A percentile compares a stretch with the other conserved stretches of the same genome.
phyloP scores from a whole-genome alignment of 2,888 invertebrate species.

The Eristalis pertinax region DNA sequence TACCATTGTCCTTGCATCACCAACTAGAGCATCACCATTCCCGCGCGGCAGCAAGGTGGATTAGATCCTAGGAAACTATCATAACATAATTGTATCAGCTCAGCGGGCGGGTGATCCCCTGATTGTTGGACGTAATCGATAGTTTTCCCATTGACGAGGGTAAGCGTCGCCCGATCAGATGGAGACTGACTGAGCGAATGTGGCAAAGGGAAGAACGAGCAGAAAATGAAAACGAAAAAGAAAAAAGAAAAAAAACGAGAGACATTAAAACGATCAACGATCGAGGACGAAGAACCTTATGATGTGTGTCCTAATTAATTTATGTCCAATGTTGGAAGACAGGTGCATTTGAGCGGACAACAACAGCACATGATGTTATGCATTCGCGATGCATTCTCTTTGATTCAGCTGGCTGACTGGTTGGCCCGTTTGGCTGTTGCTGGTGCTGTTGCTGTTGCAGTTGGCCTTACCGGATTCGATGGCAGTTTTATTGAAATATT shows the following conservation, averaged over 20 bases:
- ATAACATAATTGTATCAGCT: conserved; percentile 70
- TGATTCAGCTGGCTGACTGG: conserved; percentile 55
- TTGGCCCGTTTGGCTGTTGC: no score
- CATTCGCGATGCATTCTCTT: conserved; percentile 66
- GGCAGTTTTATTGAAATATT: conserved; percentile 67
- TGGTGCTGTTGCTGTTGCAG: no score
- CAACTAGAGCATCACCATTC: conserved; percentile 4
- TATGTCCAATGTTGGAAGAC: conserved; percentile 68
- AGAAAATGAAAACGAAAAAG: not conserved
- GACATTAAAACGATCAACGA: conserved; percentile 34
- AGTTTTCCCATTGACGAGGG: conserved; percentile 64
- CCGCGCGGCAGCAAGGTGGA: conserved; percentile 49
- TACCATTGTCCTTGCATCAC: conserved; percentile 55
- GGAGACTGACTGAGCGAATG: conserved; percentile 18
- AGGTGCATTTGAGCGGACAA: conserved; percentile 63
- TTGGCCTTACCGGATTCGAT: conserved; percentile 40
- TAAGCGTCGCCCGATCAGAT: conserved; percentile 22
- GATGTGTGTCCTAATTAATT: conserved; percentile 73
- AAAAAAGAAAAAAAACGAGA: not conserved
- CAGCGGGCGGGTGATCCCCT: conserved; percentile 57
- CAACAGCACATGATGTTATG: conserved; percentile 55
- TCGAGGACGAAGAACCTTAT: conserved; percentile 61
- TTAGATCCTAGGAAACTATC: conserved; percentile 55
- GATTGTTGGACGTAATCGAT: conserved; percentile 56
- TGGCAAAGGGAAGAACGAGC: not conserved